Evolutionary conservation across 2,797 vertebrate species (phyloP), one percentile per base, ranked within the genome.

Genomic region (Aplochiton taeniatus): DNA sequence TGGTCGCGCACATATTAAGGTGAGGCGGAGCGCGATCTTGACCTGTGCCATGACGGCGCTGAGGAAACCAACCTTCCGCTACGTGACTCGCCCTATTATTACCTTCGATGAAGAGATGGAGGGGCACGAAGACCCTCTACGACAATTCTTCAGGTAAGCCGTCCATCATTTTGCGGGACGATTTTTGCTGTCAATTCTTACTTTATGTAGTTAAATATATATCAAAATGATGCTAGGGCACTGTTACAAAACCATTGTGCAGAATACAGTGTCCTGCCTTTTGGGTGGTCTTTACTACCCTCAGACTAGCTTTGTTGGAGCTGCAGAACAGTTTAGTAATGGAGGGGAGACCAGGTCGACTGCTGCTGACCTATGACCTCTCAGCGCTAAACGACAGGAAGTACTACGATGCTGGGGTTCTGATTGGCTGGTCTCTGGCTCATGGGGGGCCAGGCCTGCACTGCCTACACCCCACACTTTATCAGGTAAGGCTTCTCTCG

Each of bases 131-230:
- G 78, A 73, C n/a, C 69, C 83, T 1, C 72, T 78, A 56, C 16
- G 74, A 8, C 87, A 91, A 63, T 91, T 91, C 75, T 91, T 92
- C 78, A 91, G 91, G 90, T 92, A 56, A 8, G 51, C 48, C 19
- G 1, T 57, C 49, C 8, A 9, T 67, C 9, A 11, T 0, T 4
- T 69, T 20, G 16, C 31, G 2, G 31, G 3, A 31, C 3, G 2
- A 31, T 31, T 2, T 31, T 31, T 31, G 31, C 6, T 31, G 31
- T 31, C 31, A 31, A 31, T 31, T 6, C 6, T 2, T 31, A 31
- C 31, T 31, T 31, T 2, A 31, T 31, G 31, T n/a, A n/a, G n/a
- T n/a, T n/a, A n/a, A 31, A 6, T 31, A 31, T 31, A 31, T 31
- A 31, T 31, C 6, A 31, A 31, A 31, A 31, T 31, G 6, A 31